These are phyloP conservation scores for Dendropsophus ebraccatus DNA, from an alignment of 2,113 vertebrate genomes.

Conservation along the genomic window DNA sequence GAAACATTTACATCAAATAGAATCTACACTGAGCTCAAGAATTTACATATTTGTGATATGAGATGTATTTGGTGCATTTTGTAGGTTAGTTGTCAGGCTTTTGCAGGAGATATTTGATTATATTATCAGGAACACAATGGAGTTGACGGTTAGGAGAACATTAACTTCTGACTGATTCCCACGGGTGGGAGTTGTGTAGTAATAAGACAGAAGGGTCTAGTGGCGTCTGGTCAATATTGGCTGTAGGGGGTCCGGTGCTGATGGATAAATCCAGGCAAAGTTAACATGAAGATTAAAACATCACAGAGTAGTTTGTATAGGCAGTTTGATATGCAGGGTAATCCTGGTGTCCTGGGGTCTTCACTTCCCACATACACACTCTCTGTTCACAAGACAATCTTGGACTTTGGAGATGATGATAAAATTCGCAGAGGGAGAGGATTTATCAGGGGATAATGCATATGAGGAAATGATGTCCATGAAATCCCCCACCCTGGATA, in stretches of 20 bases:
- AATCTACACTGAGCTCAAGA: neutral
- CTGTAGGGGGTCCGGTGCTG: constrained; percentile 60
- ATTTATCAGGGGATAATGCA: neutral
- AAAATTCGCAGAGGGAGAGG: constrained; percentile 57
- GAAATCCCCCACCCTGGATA: neutral
- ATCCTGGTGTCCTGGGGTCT: constrained; percentile 70
- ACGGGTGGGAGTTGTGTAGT: neutral
- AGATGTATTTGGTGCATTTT: neutral
- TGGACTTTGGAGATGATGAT: constrained; percentile 54
- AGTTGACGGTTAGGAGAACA: too few relatives aligned
- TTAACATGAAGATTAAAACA: constrained; percentile 74
- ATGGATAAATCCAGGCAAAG: constrained; percentile 68
- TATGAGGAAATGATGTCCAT: neutral
- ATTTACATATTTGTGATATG: neutral
- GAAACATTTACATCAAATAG: neutral
- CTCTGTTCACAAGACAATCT: constrained; percentile 40
- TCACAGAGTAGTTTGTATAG: constrained; percentile 72
- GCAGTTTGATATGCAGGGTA: constrained; percentile 72
- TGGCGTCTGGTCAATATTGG: constrained; percentile 46
- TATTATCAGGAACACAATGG: neutral
- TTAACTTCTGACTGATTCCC: constrained; percentile 1
- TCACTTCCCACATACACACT: constrained; percentile 56
- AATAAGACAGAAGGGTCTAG: constrained; percentile 4
- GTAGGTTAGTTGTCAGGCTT: neutral
- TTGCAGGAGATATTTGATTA: neutral